A percentile compares a stretch with the other conserved stretches of the same genome.
phyloP scores from a whole-genome alignment of 2,113 vertebrate genomes.

The Salvelinus fontinalis region DNA sequence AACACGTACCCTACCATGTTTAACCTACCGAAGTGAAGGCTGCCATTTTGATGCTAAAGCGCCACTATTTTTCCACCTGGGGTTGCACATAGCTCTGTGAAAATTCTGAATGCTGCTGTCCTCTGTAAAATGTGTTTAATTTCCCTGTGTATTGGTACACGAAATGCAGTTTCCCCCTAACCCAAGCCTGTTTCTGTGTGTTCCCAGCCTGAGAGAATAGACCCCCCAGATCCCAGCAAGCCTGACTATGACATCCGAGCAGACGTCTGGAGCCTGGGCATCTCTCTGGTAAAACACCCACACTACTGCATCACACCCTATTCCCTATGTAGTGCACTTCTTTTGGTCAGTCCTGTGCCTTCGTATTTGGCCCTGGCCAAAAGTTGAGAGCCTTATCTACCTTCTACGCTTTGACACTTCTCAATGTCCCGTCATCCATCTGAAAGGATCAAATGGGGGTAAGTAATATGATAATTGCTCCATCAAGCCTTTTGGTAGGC shows the following conservation, averaged over 20 bases:
- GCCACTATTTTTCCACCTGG: too few species aligned
- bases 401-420: too few species aligned
- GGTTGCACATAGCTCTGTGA: too few species aligned
- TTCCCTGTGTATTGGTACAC: background rate
- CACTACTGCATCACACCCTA: background rate
- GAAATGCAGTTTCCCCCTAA: background rate
- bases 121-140: background rate
- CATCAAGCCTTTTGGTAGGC: too few species aligned
- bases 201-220: conserved; percentile 89
- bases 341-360: too few species aligned
- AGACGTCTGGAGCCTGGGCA: conserved; percentile 94
- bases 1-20: background rate
- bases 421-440: too few species aligned
- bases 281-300: conserved; percentile 82
- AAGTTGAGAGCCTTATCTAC: too few species aligned
- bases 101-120: background rate
- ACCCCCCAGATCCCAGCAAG: conserved; percentile 92
- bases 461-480: too few species aligned
- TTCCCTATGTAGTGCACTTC: too few species aligned
- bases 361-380: too few species aligned
- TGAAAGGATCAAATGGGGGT: too few species aligned
- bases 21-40: background rate
- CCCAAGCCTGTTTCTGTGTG: conserved; percentile 11
- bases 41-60: background rate
- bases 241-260: conserved; percentile 95